Evolutionary conservation across 2,797 vertebrate species (phyloP).

Genomic region (Rhyacichthys aspro): DNA sequence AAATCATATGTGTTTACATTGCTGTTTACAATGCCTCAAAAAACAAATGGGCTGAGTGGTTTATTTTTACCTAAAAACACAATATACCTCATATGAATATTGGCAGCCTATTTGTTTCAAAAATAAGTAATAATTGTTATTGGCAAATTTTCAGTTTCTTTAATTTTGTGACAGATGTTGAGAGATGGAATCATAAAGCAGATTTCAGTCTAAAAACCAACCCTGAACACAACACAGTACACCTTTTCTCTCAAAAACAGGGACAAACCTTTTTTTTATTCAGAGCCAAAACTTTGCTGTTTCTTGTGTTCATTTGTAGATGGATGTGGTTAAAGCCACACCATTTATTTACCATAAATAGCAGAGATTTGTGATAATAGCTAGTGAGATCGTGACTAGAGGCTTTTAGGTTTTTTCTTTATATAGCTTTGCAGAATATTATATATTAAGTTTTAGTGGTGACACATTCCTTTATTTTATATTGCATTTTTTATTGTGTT

Average conservation of each 20-base stretch:
- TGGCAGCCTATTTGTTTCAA: slow-evolving; percentile 14
- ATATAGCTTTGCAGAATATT: slow-evolving; percentile 55
- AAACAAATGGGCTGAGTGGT: slow-evolving; percentile 2
- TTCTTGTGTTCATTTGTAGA: slow-evolving; percentile 58
- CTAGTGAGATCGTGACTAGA: slow-evolving; percentile 55
- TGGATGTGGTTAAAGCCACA: slow-evolving; percentile 43
- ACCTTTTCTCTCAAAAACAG: slow-evolving; percentile 40
- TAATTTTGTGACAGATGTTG: slow-evolving; percentile 30
- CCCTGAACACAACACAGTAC: slow-evolving; percentile 45
- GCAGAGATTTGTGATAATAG: slow-evolving; percentile 64
- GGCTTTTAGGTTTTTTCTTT: slow-evolving; percentile 41
- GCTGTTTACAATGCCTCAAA: slow-evolving; percentile 2
- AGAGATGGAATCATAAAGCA: slow-evolving; percentile 47
- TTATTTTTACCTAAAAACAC: slow-evolving; percentile 18
- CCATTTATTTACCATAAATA: slow-evolving; percentile 53
- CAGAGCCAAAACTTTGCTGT: slow-evolving; percentile 56
- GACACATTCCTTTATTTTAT: slow-evolving; percentile 67
- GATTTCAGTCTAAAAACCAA: slow-evolving; percentile 39
- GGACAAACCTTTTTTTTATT: slow-evolving; percentile 38
- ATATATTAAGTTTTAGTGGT: slow-evolving; percentile 63
- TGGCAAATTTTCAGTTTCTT: not conserved
- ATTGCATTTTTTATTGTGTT: slow-evolving; percentile 27
- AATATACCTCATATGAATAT: slow-evolving; percentile 17
- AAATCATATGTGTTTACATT: not conserved
- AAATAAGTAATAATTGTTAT: not conserved